Conservation (phyloP, 2,888 invertebrate species). For the Phlogophora meticulosa region DNA sequence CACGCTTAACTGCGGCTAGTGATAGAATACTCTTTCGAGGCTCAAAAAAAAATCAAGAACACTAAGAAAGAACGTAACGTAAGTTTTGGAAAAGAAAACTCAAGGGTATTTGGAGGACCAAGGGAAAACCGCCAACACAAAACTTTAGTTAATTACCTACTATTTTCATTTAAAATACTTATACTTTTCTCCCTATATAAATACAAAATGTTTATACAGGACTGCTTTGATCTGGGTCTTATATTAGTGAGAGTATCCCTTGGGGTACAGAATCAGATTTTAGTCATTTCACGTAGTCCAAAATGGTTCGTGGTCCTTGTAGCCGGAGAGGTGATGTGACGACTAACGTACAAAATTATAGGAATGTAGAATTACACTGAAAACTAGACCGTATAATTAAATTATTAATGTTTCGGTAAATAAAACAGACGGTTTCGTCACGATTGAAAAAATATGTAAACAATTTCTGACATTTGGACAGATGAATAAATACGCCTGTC, state of each 20-base stretch:
- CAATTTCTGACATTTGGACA: slow-evolving; percentile 43
- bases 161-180: slow-evolving; percentile 42
- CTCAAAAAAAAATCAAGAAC: neutral
- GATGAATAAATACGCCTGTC: slow-evolving; percentile 37
- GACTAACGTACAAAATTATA: neutral
- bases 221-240: slow-evolving; percentile 27
- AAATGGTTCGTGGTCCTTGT: slow-evolving; percentile 1
- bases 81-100: slow-evolving; percentile 16
- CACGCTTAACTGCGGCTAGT: slow-evolving; percentile 4
- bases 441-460: slow-evolving; percentile 30
- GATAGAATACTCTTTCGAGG: slow-evolving; percentile 5
- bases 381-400: slow-evolving; percentile 7
- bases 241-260: slow-evolving; percentile 13
- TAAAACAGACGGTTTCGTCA: slow-evolving; percentile 15
- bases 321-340: slow-evolving; percentile 1
- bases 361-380: slow-evolving; percentile 1
- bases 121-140: slow-evolving; percentile 22
- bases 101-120: slow-evolving; percentile 20
- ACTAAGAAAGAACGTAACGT: slow-evolving; percentile 7
- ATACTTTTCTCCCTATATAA: slow-evolving; percentile 14
- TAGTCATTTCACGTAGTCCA: neutral
- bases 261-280: slow-evolving; percentile 17
- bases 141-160: slow-evolving; percentile 52
- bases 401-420: slow-evolving; percentile 33
- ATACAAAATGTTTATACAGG: slow-evolving; percentile 35